These are phyloP conservation scores for Apteryx mantelli DNA, from an alignment of 2,113 vertebrate species.

Conservation along the genomic window DNA sequence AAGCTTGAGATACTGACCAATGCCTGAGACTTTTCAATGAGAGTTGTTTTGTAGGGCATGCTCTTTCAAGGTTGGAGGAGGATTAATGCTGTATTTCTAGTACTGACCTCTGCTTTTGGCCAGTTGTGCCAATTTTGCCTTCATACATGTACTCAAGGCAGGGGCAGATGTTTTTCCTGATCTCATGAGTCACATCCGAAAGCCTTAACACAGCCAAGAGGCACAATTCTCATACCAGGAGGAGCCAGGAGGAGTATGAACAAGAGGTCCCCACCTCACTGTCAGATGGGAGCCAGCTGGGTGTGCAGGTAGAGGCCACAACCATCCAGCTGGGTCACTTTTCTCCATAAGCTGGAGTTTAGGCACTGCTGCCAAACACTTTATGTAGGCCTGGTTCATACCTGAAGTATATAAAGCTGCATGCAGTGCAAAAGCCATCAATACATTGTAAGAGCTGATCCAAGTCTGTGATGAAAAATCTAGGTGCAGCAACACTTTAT, in stretches of 20 bases:
- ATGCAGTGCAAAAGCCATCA: neutral
- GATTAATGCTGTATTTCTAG: neutral
- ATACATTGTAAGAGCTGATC: neutral
- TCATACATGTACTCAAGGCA: fast-evolving
- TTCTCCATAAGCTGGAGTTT: too few species aligned
- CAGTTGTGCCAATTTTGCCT: neutral
- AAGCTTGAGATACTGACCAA: neutral
- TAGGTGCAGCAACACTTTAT: neutral
- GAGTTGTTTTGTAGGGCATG: neutral
- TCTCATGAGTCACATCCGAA: fast-evolving
- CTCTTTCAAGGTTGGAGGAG: too few species aligned
- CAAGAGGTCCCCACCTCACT: neutral
- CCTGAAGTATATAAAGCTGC: neutral
- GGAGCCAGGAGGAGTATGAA: too few species aligned
- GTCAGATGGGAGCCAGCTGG: too few species aligned
- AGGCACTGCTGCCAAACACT: neutral
- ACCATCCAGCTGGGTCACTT: neutral
- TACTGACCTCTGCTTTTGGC: neutral
- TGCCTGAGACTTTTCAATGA: neutral
- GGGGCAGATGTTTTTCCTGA: neutral
- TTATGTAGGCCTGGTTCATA: neutral
- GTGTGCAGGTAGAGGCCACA: neutral
- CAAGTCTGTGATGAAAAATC: neutral
- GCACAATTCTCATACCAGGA: fast-evolving
- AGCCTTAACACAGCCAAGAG: neutral